These are phyloP conservation scores for Cottus gobio DNA, from an alignment of 2,113 vertebrate genomes.

Conservation along the genomic window DNA sequence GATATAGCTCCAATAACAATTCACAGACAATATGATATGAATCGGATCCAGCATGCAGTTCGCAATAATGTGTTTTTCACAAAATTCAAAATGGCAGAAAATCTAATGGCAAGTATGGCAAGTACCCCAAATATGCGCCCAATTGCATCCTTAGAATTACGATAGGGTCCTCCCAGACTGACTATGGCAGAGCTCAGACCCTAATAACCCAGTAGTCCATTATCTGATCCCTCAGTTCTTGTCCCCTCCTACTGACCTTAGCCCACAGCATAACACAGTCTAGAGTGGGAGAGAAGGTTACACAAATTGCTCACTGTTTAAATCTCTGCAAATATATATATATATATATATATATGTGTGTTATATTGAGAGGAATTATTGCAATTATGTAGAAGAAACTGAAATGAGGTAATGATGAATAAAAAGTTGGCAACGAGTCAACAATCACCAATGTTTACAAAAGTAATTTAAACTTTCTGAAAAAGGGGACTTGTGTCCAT, in stretches of 20 bases:
- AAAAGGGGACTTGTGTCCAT: not conserved
- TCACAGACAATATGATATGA: too few relatives aligned
- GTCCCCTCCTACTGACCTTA: slow-evolving; percentile 30
- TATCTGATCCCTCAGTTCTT: slow-evolving; percentile 37
- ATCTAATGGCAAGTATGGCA: too few relatives aligned
- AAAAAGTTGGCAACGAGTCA: not conserved
- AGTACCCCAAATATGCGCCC: too few relatives aligned
- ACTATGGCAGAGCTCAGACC: too few relatives aligned
- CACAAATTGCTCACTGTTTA: slow-evolving; percentile 12
- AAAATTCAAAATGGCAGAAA: too few relatives aligned
- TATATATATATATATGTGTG: too few relatives aligned
- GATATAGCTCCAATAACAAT: too few relatives aligned
- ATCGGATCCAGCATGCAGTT: too few relatives aligned
- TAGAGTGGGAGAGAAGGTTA: slow-evolving; percentile 25
- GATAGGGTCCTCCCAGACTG: too few relatives aligned
- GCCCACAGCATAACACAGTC: slow-evolving; percentile 21
- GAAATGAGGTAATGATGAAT: not conserved
- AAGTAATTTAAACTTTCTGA: not conserved
- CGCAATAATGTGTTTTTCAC: too few relatives aligned
- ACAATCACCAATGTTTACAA: not conserved
- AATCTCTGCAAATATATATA: slow-evolving; percentile 16
- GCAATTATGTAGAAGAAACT: not conserved
- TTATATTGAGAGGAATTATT: not conserved
- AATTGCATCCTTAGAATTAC: too few relatives aligned
- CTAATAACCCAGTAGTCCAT: slow-evolving; percentile 48